Evolutionary conservation across 1,140 invertebrate genomes (phyloP).

Genomic region (Drosophila pachea): DNA sequence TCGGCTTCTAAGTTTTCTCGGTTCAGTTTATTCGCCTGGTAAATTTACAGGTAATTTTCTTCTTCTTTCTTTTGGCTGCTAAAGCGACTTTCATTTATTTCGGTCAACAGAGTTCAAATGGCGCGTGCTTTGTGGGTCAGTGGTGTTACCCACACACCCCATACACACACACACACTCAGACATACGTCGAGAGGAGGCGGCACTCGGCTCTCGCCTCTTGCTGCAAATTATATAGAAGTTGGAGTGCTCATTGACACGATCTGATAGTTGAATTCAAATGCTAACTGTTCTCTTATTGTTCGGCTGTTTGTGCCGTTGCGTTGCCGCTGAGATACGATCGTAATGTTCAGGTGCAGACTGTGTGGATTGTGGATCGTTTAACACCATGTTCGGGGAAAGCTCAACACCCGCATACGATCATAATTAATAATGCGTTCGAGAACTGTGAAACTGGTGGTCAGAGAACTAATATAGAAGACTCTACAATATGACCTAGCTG

Average conservation of each 20-base stretch:
- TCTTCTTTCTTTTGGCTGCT: slow-evolving; percentile 43
- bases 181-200: not conserved
- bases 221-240: slow-evolving; percentile 25
- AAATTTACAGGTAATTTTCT: slow-evolving; percentile 33
- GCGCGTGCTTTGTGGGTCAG: slow-evolving; percentile 69
- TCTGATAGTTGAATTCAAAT: slow-evolving; percentile 48
- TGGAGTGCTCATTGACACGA: slow-evolving; percentile 60
- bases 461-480: not conserved
- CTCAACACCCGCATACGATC: slow-evolving; percentile 22
- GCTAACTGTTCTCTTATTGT: slow-evolving; percentile 59
- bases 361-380: slow-evolving; percentile 51
- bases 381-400: slow-evolving; percentile 53
- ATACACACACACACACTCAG: not conserved
- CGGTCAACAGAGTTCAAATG: slow-evolving; percentile 69
- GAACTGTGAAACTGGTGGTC: not conserved
- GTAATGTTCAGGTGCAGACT: slow-evolving; percentile 41
- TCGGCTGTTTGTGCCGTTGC: slow-evolving; percentile 13
- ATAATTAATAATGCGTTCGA: not conserved
- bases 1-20: slow-evolving; percentile 11
- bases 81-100: slow-evolving; percentile 65
- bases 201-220: slow-evolving; percentile 14
- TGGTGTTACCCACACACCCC: slow-evolving; percentile 19
- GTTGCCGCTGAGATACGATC: slow-evolving; percentile 46
- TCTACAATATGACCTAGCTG: not conserved
- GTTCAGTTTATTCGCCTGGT: not conserved